Base-by-base conservation (phyloP, 2,888 invertebrate genomes). In the Drosophila algonquin region DNA sequence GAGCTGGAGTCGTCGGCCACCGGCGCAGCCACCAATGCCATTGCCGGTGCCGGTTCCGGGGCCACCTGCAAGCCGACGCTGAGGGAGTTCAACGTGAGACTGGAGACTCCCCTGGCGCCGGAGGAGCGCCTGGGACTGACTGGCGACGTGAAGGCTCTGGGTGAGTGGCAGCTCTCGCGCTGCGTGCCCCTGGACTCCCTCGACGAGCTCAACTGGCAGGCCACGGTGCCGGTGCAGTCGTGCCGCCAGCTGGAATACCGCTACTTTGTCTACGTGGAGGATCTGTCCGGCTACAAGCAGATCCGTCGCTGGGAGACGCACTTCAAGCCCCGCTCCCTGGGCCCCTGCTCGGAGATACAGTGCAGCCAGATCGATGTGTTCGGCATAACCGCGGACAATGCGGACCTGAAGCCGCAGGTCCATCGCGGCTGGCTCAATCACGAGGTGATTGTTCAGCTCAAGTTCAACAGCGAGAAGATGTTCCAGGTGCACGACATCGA, bases 361-460 rank as follows among this genome's bases (percentile, higher is more conserved):
- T 76, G 76, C 63, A 73, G 70, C 56, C 76, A 73, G 6, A 5
- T 78, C 48, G 87, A 87, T 52, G 63, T 77, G 1, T 87, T 87
- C 50, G 86, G 86, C 0, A 54, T 88, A 10, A 59, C 64, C 10
- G 50, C 73, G 9, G 63, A 62, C 2, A 55, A 45, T 0, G 53
- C 67, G 0, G 81, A 70, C 1, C 40, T 63, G 3, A 77, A 83
- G 27, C 53, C 69, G 14, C 87, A 90, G 77, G 92, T 96, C n/a
- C 95, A 95, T 87, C 94, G 94, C 79, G 98, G 98, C n/a, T 98
- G 98, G 98, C 93, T 98, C 21, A 91, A 87, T 14, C 96, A 96
- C 47, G 97, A 97, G 91, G 80, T 79, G 9, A 94, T 96, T 60
- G 93, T 98, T 52, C 97, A 98, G 91, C 94, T 98, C 74, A 97